These are phyloP conservation scores for Dynastes grantii DNA, from an alignment of 2,888 invertebrate genomes.

Conservation along the genomic window DNA sequence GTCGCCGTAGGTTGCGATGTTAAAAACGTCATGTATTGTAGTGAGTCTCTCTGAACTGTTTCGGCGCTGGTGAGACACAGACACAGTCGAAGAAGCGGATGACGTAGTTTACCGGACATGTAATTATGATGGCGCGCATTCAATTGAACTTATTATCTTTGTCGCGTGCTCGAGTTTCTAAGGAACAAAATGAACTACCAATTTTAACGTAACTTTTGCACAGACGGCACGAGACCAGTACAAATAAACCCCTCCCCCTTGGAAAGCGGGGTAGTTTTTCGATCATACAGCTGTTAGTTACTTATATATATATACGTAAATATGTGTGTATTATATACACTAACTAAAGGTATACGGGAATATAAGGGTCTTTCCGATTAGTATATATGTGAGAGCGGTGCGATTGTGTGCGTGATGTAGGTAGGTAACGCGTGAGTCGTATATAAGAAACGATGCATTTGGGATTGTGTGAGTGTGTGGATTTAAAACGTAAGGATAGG, in stretches of 20 bases:
- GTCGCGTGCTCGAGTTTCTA: constrained; percentile 66
- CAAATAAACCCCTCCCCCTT: constrained; percentile 68
- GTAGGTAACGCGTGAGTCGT: background rate
- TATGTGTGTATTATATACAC: constrained; percentile 2
- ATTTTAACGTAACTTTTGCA: constrained; percentile 67
- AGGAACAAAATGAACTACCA: constrained; percentile 64
- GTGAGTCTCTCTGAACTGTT: constrained; percentile 20
- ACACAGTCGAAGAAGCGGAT: constrained; percentile 50
- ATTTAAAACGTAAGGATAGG: constrained; percentile 45
- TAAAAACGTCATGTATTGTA: constrained; percentile 44
- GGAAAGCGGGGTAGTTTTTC: constrained; percentile 68
- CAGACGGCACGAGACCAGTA: constrained; percentile 69
- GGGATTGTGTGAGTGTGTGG: constrained; percentile 22
- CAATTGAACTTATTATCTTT: constrained; percentile 60
- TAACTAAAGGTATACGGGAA: constrained; percentile 53
- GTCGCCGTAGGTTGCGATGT: constrained; percentile 14
- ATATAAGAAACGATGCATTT: background rate
- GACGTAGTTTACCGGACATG: constrained; percentile 59
- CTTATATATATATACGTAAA: constrained; percentile 30
- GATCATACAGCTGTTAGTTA: constrained; percentile 67
- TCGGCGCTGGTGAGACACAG: constrained; percentile 24
- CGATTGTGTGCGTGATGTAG: background rate
- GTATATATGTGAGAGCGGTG: constrained; percentile 53
- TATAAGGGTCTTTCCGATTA: constrained; percentile 55
- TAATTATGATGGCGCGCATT: constrained; percentile 62